Conservation (phyloP, 2,888 invertebrate genomes). For the Drosophila formosana region DNA sequence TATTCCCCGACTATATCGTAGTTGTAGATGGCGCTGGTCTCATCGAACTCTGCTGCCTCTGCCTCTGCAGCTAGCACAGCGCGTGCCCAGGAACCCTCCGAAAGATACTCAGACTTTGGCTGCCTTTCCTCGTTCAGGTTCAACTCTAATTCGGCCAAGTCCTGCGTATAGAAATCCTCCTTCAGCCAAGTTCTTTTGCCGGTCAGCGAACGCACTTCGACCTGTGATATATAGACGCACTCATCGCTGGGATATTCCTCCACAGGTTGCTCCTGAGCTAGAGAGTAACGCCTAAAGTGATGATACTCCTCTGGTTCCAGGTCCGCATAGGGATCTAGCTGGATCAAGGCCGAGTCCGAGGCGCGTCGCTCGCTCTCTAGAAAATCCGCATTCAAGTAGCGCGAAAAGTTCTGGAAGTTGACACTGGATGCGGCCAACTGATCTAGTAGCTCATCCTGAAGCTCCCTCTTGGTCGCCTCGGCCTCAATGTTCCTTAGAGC, state of each 20-base stretch:
- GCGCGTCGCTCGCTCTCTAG: constrained; percentile 83
- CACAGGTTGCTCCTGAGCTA: constrained; percentile 81
- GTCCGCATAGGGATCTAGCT: constrained; percentile 56
- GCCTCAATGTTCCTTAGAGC: constrained; percentile 65
- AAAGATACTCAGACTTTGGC: constrained; percentile 9
- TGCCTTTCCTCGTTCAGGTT: constrained; percentile 18
- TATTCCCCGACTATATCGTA: constrained; percentile 53
- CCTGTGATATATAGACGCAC: constrained; percentile 79
- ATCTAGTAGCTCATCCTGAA: constrained; percentile 78
- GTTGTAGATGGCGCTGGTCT: constrained; percentile 67
- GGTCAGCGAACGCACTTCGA: constrained; percentile 76
- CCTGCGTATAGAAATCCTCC: constrained; percentile 75
- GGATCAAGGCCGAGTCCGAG: constrained; percentile 82
- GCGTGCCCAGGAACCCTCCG: constrained; percentile 62
- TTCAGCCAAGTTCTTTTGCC: constrained; percentile 80
- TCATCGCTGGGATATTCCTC: constrained; percentile 83
- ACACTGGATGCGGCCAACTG: constrained; percentile 75
- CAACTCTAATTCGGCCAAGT: constrained; percentile 44
- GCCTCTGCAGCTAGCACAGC: constrained; percentile 73
- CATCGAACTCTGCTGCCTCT: constrained; percentile 71
- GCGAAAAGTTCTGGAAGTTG: constrained; percentile 80
- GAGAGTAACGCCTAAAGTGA: constrained; percentile 83
- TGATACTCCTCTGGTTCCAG: constrained; percentile 85
- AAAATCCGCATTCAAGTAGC: constrained; percentile 73
- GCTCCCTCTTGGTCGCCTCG: constrained; percentile 66